Conservation (phyloP, 2,113 vertebrate species). For the Eulacestoma nigropectus region DNA sequence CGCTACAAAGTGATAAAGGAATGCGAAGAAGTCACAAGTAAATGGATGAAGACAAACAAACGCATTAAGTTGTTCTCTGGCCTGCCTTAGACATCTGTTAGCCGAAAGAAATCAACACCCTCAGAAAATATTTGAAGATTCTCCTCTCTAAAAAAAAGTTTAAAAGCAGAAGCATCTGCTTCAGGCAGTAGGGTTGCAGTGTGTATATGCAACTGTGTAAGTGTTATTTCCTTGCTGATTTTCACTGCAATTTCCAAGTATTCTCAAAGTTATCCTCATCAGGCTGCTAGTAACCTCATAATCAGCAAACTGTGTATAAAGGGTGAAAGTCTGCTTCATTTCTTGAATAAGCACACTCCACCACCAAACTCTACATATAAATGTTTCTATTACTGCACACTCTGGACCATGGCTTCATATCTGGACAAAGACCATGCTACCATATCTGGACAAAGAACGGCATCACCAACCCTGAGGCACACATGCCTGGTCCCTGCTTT, state of each 20-base stretch:
- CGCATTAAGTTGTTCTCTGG: background rate
- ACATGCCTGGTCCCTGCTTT: fast-evolving
- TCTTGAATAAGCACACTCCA: background rate
- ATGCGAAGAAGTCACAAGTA: background rate
- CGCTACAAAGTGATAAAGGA: background rate
- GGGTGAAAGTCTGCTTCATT: background rate
- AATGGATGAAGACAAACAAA: background rate
- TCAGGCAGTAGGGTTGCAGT: background rate
- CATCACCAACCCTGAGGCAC: background rate
- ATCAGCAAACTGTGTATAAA: background rate
- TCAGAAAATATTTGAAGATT: background rate
- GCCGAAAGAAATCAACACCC: background rate
- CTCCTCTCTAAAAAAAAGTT: background rate
- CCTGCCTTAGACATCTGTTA: background rate
- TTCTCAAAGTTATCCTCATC: background rate
- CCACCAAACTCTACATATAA: fast-evolving
- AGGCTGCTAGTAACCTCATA: background rate
- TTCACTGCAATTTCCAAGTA: background rate
- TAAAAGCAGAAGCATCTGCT: background rate
- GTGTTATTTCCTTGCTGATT: background rate
- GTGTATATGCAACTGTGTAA: background rate
- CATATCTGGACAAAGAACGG: fast-evolving
- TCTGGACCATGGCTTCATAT: fast-evolving
- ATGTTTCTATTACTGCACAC: background rate
- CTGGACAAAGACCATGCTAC: background rate